Evolutionary conservation across 35 echinoderm and acorn worm species (phyloP).

Genomic region (Holothuria glaberrima): DNA sequence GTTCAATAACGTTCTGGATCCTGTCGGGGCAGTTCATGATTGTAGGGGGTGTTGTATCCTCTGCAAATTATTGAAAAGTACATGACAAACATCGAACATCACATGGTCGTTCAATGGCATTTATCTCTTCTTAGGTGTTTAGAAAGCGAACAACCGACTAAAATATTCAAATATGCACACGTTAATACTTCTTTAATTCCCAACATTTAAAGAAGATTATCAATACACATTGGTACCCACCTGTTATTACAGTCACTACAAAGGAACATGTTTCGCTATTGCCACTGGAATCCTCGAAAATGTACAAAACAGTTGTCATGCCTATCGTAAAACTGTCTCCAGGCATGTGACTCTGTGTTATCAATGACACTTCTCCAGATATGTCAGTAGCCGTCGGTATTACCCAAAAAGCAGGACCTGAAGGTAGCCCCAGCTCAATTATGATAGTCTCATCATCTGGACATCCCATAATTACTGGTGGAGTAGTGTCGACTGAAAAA

Average conservation of each 20-base stretch:
- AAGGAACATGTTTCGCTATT: slow-evolving; percentile 14
- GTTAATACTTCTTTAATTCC: too few relatives aligned
- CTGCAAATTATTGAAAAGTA: background rate
- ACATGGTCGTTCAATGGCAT: background rate
- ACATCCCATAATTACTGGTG: background rate
- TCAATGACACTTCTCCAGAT: background rate
- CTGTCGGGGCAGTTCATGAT: background rate
- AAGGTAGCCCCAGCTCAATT: background rate
- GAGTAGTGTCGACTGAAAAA: background rate
- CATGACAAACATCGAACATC: background rate
- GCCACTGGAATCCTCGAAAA: slow-evolving; percentile 17
- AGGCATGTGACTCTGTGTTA: background rate
- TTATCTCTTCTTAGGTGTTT: too few relatives aligned
- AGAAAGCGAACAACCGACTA: too few relatives aligned
- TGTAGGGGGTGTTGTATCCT: slow-evolving; percentile 19
- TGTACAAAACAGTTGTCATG: slow-evolving; percentile 4
- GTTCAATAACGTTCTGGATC: background rate
- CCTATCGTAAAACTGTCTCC: slow-evolving; percentile 12
- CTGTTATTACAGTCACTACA: background rate
- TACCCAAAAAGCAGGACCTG: background rate
- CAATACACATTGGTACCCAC: background rate
- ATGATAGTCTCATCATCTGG: background rate
- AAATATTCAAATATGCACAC: too few relatives aligned
- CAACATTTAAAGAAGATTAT: too few relatives aligned
- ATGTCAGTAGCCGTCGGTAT: slow-evolving; percentile 18